Evolutionary conservation across 2,113 vertebrate genomes (phyloP), one percentile per base, ranked within the genome.

Genomic region (Clarias macrocephalus): DNA sequence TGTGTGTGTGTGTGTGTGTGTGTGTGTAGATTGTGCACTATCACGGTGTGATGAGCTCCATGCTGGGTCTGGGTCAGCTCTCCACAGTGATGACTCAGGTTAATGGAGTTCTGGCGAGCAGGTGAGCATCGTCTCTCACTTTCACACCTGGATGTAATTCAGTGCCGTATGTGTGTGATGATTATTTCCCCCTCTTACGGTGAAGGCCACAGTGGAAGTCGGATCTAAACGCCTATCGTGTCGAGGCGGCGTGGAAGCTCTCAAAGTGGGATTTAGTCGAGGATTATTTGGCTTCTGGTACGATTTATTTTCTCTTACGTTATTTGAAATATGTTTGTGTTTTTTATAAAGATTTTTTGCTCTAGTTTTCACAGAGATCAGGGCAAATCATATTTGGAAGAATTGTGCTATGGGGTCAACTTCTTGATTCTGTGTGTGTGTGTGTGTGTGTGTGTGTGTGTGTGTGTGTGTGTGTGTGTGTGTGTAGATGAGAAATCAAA

Each of bases 211-310:
- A 97, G 86, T 99, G 98, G 98, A 99, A 96, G 91, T 96, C 96
- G 2, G 97, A 99, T 88, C 92, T 99, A 87, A 99, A 99, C 90
- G 95, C 96, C 0, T 99, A 99, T 89, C 96, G 98, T 92, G 97
- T 99, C 21, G 98, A 99, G 90, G 98, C 98, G 68, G 98, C 98
- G 80, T 99, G 98, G 98, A 99, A 98, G 91, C 94, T 99, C 0
- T 96, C 98, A 19, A 96, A 94, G 13, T 99, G 98, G 98, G 97
- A 99, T 92, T 94, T 97, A 87, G 94, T 99, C 63, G 97, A 98
- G 87, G 97, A 97, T 89, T 99, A 99, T 91, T 93, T 99, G 87
- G 95, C 95, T 88, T 96, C 97, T 93, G 97, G 98, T 99, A 72
- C 94, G 59, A 18, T 21, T 21, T 52, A n/a, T 56, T 33, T 15